A percentile compares a stretch with the other conserved stretches of the same genome.
Evolutionary conservation across 1,140 invertebrate species (phyloP).

Genomic region (Ectropis grisescens): DNA sequence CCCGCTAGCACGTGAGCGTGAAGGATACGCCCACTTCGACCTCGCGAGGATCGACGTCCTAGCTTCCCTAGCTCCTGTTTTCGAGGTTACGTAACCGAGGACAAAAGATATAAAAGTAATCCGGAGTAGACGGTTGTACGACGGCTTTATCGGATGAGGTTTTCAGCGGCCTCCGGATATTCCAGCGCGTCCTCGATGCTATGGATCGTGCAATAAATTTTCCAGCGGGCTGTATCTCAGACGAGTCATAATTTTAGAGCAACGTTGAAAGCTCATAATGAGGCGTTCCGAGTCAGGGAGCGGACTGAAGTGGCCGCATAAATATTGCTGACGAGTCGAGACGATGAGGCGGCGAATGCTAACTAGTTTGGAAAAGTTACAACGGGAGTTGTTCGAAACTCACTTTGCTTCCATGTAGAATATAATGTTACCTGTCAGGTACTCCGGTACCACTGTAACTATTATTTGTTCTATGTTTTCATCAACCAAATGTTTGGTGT

Average conservation of each 20-base stretch:
- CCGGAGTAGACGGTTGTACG: slow-evolving; percentile 1
- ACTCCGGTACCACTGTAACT: no score
- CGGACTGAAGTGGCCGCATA: slow-evolving; percentile 23
- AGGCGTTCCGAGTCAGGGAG: slow-evolving; percentile 19
- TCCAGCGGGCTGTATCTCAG: slow-evolving; percentile 16
- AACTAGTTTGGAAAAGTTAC: slow-evolving; percentile 12
- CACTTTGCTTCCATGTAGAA: no score
- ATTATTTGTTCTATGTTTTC: no score
- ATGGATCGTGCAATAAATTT: slow-evolving; percentile 22
- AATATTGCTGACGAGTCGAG: slow-evolving; percentile 16
- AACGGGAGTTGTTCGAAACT: no score
- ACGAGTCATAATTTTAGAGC: slow-evolving; percentile 27
- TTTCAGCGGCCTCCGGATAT: slow-evolving; percentile 3
- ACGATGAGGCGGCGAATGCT: slow-evolving; percentile 15
- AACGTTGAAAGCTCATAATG: slow-evolving; percentile 30
- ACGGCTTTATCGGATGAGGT: slow-evolving; percentile 2
- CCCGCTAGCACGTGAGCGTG: background rate
- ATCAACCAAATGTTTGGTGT: no score
- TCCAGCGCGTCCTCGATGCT: slow-evolving; percentile 2
- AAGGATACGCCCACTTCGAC: background rate
- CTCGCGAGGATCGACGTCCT: background rate
- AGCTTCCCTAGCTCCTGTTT: background rate
- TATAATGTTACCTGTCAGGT: no score
- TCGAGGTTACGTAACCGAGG: slow-evolving; percentile 14
- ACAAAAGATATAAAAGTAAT: slow-evolving; percentile 13